Percentiles rank a stretch among this genome's conserved stretches.
phyloP scores from a whole-genome alignment of 2,797 vertebrate species.

The Protosalanx chinensis region DNA sequence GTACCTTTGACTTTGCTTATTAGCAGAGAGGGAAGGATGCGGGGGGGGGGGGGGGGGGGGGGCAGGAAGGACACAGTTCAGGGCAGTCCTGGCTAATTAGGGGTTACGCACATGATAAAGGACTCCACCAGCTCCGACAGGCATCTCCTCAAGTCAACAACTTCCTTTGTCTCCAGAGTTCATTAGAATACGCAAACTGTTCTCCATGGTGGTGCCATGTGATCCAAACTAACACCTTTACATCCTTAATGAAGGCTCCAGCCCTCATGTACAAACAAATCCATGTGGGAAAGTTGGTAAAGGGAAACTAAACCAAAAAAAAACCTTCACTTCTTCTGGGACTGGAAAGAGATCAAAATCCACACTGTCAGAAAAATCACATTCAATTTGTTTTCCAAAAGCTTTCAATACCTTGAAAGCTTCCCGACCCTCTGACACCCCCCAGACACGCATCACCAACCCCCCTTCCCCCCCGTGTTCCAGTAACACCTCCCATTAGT shows the following conservation, averaged over 20 bases:
- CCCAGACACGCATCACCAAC: slow-evolving; percentile 34
- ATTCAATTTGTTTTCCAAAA: neutral
- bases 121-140: slow-evolving; percentile 56
- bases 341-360: neutral
- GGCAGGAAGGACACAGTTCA: slow-evolving; percentile 36
- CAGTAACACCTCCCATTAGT: slow-evolving; percentile 44
- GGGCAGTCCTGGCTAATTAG: slow-evolving; percentile 67
- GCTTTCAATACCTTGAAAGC: slow-evolving; percentile 25
- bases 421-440: slow-evolving; percentile 11
- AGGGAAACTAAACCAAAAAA: slow-evolving; percentile 1
- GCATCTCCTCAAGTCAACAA: slow-evolving; percentile 61
- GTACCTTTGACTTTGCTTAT: slow-evolving; percentile 15
- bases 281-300: slow-evolving; percentile 27
- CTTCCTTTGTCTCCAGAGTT: slow-evolving; percentile 50
- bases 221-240: slow-evolving; percentile 48
- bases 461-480: slow-evolving; percentile 46
- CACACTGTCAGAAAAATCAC: neutral
- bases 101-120: slow-evolving; percentile 64
- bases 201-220: slow-evolving; percentile 51
- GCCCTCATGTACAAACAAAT: slow-evolving; percentile 29
- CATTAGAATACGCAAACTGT: slow-evolving; percentile 61
- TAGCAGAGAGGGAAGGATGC: slow-evolving; percentile 32
- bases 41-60: slow-evolving; percentile 13
- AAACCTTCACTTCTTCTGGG: slow-evolving; percentile 19
- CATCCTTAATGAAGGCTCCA: slow-evolving; percentile 50